Base-by-base conservation (phyloP, 2,888 invertebrate species). In the Brachypterus glaber region DNA sequence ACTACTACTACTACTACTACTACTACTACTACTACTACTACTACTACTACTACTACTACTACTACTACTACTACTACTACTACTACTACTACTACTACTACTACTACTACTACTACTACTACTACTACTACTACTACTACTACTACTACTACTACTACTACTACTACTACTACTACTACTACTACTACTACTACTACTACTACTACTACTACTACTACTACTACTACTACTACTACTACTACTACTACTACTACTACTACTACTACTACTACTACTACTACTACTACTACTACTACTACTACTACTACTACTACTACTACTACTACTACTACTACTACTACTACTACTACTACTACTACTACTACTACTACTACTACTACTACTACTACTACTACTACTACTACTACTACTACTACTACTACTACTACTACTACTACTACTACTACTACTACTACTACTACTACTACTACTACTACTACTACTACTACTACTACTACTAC, bases 1-100 rank as follows among this genome's bases (percentile, higher is more conserved):
- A 24, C 24, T 24, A 24, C 24, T 24, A 24, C 24, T 24, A 24
- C 24, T 24, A 24, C 24, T 24, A 24, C 24, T 24, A 24, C 24
- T 24, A n/a, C 24, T 24, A 24, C 24, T 24, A 24, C 24, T 24
- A 24, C 24, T 24, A 24, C 24, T 24, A 24, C 24, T 24, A 24
- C 24, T 24, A n/a, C 24, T 24, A n/a, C 24, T 24, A 24, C 24
- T 24, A 24, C 24, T 24, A 24, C 24, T 24, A 24, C 24, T 24
- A 24, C 24, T 24, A 8, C 24, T 24, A 24, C 24, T 24, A n/a
- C 24, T 24, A 24, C 24, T 24, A 24, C 24, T 24, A 24, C 24
- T 24, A 24, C 24, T 24, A 24, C n/a, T 24, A 24, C 24, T 24
- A n/a, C 24, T 24, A 24, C 24, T 24, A 24, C 24, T 24, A 24